Evolutionary conservation across 2,797 vertebrate genomes (phyloP), one percentile per base, ranked within the genome.

Genomic region (Hyperoplus immaculatus): DNA sequence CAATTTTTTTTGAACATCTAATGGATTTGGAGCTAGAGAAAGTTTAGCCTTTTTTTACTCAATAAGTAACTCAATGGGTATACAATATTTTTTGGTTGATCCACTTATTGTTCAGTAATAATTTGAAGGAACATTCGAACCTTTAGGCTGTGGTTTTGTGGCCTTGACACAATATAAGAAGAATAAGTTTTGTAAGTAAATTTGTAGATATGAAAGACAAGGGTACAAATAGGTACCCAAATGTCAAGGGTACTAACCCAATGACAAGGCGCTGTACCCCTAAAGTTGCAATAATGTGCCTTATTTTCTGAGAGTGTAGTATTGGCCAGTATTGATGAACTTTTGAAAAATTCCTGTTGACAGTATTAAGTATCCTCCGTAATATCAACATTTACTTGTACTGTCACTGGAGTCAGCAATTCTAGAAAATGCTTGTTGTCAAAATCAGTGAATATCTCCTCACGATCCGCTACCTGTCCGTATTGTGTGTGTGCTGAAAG

Each of bases 331-430:
- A 6, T 38, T 41, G 16, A 63, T 54, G 18, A 8, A 51, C 18
- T 41, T 69, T 60, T 29, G 56, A 71, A 73, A 55, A 70, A 36
- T 46, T 80, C 38, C 56, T 50, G 58, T 80, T 74, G 39, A 77
- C 50, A 21, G 51, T 63, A 75, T 72, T 72, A 60, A 42, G 36
- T 74, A 14, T 72, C 47, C 21, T 57, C 46, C 47, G 6, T 69
- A 68, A 58, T 61, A 51, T 58, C 69, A 91, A 89, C 69, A 88
- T 89, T 87, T 87, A 89, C 77, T 72, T 2, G 21, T 36, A 12
- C 68, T 69, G 68, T 81, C 75, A 56, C 1, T 21, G 21, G 21
- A 21, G 21, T 29, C 29, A 29, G 29, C 29, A 29, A 29, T 29
- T 29, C 29, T 29, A 29, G 29, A 29, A 29, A 29, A 29, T 29